Evolutionary conservation across 1,140 invertebrate genomes (phyloP).

Genomic region (Bombus huntii): DNA sequence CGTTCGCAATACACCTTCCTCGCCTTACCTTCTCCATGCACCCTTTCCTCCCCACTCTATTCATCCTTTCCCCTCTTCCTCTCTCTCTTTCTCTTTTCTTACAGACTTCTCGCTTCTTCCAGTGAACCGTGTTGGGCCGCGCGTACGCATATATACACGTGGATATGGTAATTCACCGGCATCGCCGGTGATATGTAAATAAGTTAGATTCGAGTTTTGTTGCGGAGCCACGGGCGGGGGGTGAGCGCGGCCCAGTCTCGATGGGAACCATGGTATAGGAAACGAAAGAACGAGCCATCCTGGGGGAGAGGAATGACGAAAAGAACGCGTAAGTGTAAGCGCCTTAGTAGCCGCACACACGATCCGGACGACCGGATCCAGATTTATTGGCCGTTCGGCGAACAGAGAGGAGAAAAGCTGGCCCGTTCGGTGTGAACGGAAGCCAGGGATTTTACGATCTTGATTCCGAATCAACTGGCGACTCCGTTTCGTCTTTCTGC

Average conservation of each 20-base stretch:
- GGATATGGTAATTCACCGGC: slow-evolving; percentile 81
- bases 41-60: background rate
- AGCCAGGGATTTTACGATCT: slow-evolving; percentile 74
- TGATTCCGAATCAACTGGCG: slow-evolving; percentile 59
- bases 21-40: background rate
- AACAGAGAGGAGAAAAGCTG: slow-evolving; percentile 47
- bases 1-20: background rate
- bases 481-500: slow-evolving; percentile 56
- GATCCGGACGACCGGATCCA: slow-evolving; percentile 74
- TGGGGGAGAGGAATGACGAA: slow-evolving; percentile 47
- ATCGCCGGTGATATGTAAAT: slow-evolving; percentile 81
- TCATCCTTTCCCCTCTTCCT: background rate
- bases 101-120: slow-evolving; percentile 21
- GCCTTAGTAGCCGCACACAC: slow-evolving; percentile 79
- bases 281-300: slow-evolving; percentile 57
- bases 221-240: slow-evolving; percentile 56
- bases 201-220: slow-evolving; percentile 82
- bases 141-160: slow-evolving; percentile 49
- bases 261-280: slow-evolving; percentile 77
- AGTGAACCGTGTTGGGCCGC: background rate
- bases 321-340: slow-evolving; percentile 77
- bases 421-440: slow-evolving; percentile 77
- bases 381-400: slow-evolving; percentile 80
- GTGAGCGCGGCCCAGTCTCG: slow-evolving; percentile 69
- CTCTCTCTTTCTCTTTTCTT: slow-evolving; percentile 14